Evolutionary conservation across 1,140 invertebrate species (phyloP).

Genomic region (Magallana gigas): DNA sequence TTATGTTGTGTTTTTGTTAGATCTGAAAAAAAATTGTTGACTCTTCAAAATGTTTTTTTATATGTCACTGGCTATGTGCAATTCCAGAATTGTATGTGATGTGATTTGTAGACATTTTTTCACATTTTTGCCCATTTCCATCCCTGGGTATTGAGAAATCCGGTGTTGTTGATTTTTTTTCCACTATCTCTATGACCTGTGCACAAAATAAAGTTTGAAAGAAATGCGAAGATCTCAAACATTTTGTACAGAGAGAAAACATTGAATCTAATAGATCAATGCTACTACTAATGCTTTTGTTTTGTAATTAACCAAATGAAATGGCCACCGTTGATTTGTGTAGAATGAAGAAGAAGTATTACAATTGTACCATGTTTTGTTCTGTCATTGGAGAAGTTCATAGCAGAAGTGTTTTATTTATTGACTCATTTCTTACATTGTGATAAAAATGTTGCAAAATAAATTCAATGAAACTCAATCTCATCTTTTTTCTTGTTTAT

Average conservation of each 20-base stretch:
- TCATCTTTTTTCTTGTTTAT: background rate
- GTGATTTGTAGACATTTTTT: conserved; percentile 6
- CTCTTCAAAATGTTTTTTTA: background rate
- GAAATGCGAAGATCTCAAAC: background rate
- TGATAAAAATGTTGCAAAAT: conserved; percentile 34
- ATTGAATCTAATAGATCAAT: background rate
- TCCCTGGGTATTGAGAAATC: background rate
- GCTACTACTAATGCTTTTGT: background rate
- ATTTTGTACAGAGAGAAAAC: background rate
- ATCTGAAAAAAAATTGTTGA: conserved; percentile 31
- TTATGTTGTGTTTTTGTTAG: conserved; percentile 28
- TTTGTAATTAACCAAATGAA: background rate
- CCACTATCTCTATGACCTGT: no score
- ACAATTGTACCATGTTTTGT: background rate
- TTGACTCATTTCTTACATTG: conserved; percentile 34
- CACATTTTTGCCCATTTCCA: background rate
- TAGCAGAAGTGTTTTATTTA: conserved; percentile 27
- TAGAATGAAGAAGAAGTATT: conserved; percentile 10
- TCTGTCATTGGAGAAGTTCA: background rate
- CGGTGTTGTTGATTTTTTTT: background rate
- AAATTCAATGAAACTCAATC: conserved; percentile 16
- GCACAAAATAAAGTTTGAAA: background rate
- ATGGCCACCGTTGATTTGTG: background rate
- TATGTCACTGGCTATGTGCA: conserved; percentile 11
- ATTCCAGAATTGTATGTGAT: background rate